A percentile compares a stretch with the other conserved stretches of the same genome.
Conservation (phyloP, 2,888 invertebrate species). For the Thecocarcelia acutangulata region DNA sequence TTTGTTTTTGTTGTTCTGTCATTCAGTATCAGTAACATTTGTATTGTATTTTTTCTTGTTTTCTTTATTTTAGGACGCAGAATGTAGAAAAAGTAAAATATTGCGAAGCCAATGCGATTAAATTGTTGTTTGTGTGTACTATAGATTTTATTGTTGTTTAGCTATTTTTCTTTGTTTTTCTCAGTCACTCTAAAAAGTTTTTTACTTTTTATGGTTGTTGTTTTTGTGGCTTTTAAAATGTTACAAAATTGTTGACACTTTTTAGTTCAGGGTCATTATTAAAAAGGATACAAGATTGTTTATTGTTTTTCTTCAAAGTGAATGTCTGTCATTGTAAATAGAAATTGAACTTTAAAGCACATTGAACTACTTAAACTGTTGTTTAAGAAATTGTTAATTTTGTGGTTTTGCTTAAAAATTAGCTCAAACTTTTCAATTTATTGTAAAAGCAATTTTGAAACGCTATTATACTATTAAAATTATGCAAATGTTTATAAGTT, state of each 20-base stretch:
- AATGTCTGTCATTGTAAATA: slow-evolving; percentile 21
- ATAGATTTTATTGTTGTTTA: slow-evolving; percentile 4
- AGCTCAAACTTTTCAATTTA: no score
- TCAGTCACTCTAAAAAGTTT: slow-evolving; percentile 32
- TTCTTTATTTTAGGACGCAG: slow-evolving; percentile 2
- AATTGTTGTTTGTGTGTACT: not conserved
- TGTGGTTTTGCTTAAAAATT: no score
- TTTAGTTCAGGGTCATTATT: slow-evolving; percentile 54
- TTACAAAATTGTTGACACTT: slow-evolving; percentile 47
- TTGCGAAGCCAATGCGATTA: slow-evolving; percentile 18
- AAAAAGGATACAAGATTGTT: slow-evolving; percentile 41
- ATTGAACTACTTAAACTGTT: slow-evolving; percentile 12
- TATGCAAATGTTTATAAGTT: no score
- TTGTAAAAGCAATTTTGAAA: no score
- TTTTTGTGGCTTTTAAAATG: slow-evolving; percentile 34
- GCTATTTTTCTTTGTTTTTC: slow-evolving; percentile 29
- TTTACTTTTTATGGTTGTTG: slow-evolving; percentile 23
- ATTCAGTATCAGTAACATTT: not conserved
- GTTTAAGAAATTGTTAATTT: not conserved
- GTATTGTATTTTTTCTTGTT: no score
- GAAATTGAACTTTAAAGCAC: not conserved
- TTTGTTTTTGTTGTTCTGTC: not conserved
- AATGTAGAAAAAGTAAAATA: not conserved
- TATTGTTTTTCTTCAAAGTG: slow-evolving; percentile 23
- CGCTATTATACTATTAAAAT: no score